Evolutionary conservation across 2,888 invertebrate genomes (phyloP), one percentile per base, ranked within the genome.

Genomic region (Syrista parreyssii): DNA sequence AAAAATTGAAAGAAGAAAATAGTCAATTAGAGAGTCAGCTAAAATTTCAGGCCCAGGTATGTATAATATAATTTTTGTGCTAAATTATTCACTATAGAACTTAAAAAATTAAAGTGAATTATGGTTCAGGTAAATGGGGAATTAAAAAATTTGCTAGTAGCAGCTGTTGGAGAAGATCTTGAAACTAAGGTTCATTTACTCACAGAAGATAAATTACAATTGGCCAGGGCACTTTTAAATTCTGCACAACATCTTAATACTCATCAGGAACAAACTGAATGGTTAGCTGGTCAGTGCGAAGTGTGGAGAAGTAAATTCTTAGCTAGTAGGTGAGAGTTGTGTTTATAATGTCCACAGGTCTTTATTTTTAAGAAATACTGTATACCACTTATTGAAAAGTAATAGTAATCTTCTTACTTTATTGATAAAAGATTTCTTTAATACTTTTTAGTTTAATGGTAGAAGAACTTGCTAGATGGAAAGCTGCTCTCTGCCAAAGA

Each of bases 281-380:
- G 96, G 94, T 92, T 98, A 68, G 96, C 97, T 31, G 97, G 98
- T 0, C 98, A 98, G 88, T 97, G 98, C 89, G 98, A 99, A 92
- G 97, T 98, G 75, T 99, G 98, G 98, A 94, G 98, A 82, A 98
- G 98, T 89, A 99, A 98, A 94, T 99, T 98, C 92, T 93, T 98
- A 85, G 98, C 98, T 34, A 97, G 97, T 93, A 97, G 96, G 96
- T 96, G 92, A 79, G 76, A 71, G 23, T 55, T 55, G 55, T 55
- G 2, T 55, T 55, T 23, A 55, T 15, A 23, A 23, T 9, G 0
- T 55, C 23, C 23, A 55, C 9, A 23, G 55, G 23, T 23, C 2
- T 23, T 9, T 55, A 55, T 23, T 36, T 1, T 12, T 12, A 12
- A 36, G 4, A 15, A 40, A 40, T 40, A 6, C 15, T 15, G 40